A percentile compares a stretch with the other conserved stretches of the same genome.
These are phyloP conservation scores for Xyrauchen texanus DNA, from an alignment of 2,113 vertebrate genomes.

Conservation along the genomic window DNA sequence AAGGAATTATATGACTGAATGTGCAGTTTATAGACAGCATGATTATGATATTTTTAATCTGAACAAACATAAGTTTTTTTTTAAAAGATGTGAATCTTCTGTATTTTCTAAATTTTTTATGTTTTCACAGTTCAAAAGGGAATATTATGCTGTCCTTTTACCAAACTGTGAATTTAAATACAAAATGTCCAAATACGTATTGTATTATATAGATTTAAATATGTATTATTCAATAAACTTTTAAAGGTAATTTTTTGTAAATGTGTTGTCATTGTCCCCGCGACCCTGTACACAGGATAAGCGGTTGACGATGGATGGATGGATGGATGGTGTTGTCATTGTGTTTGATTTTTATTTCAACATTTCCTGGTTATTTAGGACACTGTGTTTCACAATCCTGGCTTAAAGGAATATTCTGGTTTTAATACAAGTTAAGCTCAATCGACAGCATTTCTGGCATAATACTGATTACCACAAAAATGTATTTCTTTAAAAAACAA, in stretches of 20 bases:
- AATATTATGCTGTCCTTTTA: conserved; percentile 83
- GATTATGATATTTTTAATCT: conserved; percentile 75
- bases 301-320: no score
- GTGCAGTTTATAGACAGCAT: conserved; percentile 82
- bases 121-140: conserved; percentile 86
- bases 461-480: no score
- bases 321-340: conserved; percentile 19
- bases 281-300: no score
- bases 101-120: conserved; percentile 75
- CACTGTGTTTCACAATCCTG: no score
- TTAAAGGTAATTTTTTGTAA: conserved; percentile 67
- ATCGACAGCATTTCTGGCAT: no score
- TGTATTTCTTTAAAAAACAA: no score
- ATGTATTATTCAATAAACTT: conserved; percentile 86
- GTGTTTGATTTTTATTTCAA: conserved; percentile 10
- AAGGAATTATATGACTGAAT: conserved; percentile 84
- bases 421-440: no score
- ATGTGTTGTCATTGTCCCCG: conserved; percentile 18
- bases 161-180: conserved; percentile 90
- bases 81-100: conserved; percentile 83
- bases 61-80: conserved; percentile 80
- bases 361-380: no score
- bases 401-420: no score
- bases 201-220: conserved; percentile 76
- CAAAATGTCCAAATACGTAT: conserved; percentile 88